These are phyloP conservation scores for Falco cherrug DNA, from an alignment of 2,797 vertebrate species.

Conservation along the genomic window DNA sequence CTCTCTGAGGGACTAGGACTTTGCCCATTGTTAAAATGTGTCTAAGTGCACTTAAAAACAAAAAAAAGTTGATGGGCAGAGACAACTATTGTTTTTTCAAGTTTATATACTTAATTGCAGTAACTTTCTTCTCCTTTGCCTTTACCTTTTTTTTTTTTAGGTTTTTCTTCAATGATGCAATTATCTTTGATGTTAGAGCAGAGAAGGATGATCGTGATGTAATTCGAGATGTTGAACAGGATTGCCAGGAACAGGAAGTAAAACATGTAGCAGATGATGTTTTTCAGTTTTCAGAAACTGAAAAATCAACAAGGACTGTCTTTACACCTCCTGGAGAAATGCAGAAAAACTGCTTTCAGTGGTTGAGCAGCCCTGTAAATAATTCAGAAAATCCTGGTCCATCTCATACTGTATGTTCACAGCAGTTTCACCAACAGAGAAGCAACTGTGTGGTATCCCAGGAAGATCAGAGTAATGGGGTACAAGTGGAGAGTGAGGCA, in stretches of 20 bases:
- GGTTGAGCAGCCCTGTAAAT: constrained; percentile 72
- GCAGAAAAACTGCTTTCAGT: constrained; percentile 76
- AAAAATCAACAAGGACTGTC: neutral
- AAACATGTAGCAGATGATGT: neutral
- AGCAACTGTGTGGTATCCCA: neutral
- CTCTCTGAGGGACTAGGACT: neutral
- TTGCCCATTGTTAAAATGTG: neutral
- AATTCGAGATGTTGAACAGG: neutral
- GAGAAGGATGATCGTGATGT: neutral
- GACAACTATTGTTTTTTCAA: neutral
- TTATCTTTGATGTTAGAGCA: neutral
- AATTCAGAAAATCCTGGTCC: constrained; percentile 7
- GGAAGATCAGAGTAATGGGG: neutral
- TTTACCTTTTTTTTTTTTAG: constrained; percentile 60
- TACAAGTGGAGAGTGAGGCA: neutral
- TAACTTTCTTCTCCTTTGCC: neutral
- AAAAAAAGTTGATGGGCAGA: neutral
- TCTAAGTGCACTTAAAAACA: neutral
- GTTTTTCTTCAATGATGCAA: constrained; percentile 82
- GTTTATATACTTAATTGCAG: neutral
- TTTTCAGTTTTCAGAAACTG: neutral
- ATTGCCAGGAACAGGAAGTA: neutral
- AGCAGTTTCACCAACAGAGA: constrained; percentile 77
- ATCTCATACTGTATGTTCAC: constrained; percentile 64
- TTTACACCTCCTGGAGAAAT: constrained; percentile 15